These are phyloP conservation scores for Athalia cordata DNA, from an alignment of 2,888 invertebrate species.

Conservation along the genomic window DNA sequence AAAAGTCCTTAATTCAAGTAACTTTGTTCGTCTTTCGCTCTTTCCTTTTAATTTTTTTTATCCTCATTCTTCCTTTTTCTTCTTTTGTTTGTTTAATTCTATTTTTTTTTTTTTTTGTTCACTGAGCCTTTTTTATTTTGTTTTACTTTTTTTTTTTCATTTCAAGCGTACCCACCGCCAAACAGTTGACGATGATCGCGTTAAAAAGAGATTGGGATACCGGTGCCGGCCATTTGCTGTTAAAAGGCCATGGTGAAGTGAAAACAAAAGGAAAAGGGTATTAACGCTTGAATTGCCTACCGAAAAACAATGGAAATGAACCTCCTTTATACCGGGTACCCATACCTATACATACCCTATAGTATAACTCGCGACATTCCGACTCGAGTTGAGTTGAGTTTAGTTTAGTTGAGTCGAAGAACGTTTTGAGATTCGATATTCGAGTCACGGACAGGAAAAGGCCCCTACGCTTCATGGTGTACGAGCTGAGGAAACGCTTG, in stretches of 20 bases:
- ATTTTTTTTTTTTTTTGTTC: background rate
- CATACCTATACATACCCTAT: no score
- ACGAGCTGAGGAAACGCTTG: constrained; percentile 29
- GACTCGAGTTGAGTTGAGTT: no score
- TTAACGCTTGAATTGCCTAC: constrained; percentile 11
- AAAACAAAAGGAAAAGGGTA: constrained; percentile 36
- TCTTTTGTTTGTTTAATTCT: no score
- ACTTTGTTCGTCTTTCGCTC: constrained; percentile 1
- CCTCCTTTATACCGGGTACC: background rate
- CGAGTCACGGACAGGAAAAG: constrained; percentile 6
- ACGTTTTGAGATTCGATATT: constrained; percentile 8
- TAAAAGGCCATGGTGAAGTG: background rate
- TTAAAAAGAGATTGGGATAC: background rate
- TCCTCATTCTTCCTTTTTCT: background rate
- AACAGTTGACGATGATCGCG: constrained; percentile 31
- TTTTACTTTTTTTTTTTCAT: background rate
- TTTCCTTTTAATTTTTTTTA: background rate
- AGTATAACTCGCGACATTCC: no score
- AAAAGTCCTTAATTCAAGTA: constrained; percentile 30
- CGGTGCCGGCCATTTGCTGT: background rate
- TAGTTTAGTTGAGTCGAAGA: background rate
- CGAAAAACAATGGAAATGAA: constrained; percentile 26
- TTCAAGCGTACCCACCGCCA: constrained; percentile 1
- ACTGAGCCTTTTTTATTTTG: background rate
- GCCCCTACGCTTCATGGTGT: background rate